Percentiles rank a stretch among this genome's conserved stretches.
phyloP scores from a whole-genome alignment of 2,797 vertebrate genomes.

The Threskiornis aethiopicus region DNA sequence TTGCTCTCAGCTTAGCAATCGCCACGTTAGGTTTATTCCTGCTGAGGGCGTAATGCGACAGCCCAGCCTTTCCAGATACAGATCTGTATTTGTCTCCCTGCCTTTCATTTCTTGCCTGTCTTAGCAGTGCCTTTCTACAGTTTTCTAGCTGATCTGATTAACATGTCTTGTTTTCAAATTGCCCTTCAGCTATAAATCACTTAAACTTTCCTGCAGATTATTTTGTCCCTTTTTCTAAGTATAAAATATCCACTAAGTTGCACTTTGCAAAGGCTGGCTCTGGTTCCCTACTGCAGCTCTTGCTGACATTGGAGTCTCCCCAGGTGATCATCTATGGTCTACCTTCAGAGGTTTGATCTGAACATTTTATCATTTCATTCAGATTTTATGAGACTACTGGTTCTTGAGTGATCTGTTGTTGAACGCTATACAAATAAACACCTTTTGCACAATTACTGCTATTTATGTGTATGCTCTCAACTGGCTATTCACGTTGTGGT shows the following conservation, averaged over 20 bases:
- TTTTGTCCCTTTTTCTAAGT: background rate
- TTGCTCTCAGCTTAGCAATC: background rate
- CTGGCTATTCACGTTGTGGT: background rate
- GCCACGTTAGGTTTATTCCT: accelerated
- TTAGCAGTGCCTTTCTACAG: background rate
- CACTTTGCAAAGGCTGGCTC: background rate
- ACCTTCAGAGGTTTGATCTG: background rate
- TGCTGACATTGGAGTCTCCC: background rate
- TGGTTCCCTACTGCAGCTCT: background rate
- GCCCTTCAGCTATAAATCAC: background rate
- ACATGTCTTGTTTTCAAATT: background rate
- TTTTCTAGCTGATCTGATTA: background rate
- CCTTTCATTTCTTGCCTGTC: too few relatives aligned
- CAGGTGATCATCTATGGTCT: background rate
- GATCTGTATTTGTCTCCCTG: background rate
- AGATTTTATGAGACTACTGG: background rate
- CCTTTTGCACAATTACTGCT: background rate
- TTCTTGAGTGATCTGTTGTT: background rate
- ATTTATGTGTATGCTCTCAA: background rate
- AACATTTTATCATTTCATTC: background rate
- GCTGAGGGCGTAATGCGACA: background rate
- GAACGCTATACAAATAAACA: background rate
- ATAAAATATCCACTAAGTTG: background rate
- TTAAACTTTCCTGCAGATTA: background rate
- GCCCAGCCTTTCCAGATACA: background rate